Conservation (phyloP, 2,113 vertebrate genomes). For the Micronisus gabar region DNA sequence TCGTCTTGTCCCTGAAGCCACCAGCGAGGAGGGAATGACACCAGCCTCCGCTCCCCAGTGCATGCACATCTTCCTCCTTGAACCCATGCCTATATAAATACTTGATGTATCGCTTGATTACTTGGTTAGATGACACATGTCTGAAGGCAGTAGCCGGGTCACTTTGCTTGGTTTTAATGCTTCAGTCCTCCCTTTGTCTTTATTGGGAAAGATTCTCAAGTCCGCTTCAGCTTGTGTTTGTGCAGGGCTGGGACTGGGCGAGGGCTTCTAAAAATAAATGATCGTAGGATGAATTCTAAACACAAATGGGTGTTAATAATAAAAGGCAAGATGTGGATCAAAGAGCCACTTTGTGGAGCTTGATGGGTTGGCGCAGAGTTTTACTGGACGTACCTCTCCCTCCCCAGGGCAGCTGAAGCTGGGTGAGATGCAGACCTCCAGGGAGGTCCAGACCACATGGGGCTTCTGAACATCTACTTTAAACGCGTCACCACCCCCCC, state of each 20-base stretch:
- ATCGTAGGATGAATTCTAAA: neutral
- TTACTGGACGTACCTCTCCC: neutral
- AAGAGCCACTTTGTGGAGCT: neutral
- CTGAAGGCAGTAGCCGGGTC: neutral
- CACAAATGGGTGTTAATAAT: neutral
- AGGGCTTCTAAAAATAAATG: neutral
- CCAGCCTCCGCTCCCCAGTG: neutral
- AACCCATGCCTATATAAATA: neutral
- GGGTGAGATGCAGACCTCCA: neutral
- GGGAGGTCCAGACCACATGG: neutral
- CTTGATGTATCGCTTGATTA: neutral
- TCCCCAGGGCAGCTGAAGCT: neutral
- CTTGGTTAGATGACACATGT: neutral
- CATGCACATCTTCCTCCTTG: neutral
- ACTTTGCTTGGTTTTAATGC: neutral
- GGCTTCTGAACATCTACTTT: neutral
- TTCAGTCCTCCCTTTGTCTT: neutral
- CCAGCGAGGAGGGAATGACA: neutral
- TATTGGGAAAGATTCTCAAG: neutral
- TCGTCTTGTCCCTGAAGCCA: neutral
- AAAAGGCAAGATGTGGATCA: neutral
- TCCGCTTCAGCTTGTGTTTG: neutral
- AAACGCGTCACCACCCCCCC: accelerated
- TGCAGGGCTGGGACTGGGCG: neutral
- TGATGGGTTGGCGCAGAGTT: neutral